Base-by-base conservation (phyloP, 1,140 invertebrate species). In the Lasioglossum albipes region DNA sequence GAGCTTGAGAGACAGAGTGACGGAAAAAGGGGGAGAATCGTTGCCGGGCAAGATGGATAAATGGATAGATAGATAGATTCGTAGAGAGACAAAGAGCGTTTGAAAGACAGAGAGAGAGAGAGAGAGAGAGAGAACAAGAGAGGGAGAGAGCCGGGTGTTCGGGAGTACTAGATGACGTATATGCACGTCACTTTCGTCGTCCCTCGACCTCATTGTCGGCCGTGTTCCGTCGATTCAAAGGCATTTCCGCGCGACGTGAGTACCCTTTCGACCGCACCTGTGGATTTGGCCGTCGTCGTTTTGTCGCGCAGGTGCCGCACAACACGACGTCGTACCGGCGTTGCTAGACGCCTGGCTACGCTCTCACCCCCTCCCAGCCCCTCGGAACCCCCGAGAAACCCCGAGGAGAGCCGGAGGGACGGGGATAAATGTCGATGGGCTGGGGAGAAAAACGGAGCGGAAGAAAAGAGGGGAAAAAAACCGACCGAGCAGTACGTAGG, bases 261-360 rank as follows among this genome's bases (percentile, higher is more conserved):
- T 79, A 85, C 79, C 83, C 84, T 82, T 84, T 77, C 66, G 83
- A 81, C 79, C 79, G 83, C 84, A 85, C 84, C 84, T 85, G 84
- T 85, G 84, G 84, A 85, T 84, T 84, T 85, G 78, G 49, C 64
- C 75, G 65, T 77, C 80, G 74, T 75, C 75, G 75, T 45, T 61
- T 41, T 36, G 52, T 81, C 73, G 49, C 65, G 79, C 64, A 68
- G 54, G 42, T 52, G 52, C 27, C 22, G 16, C 49, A 64, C 68
- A 54, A 65, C 59, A 45, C 61, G 27, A 20, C 20, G 18, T 45
- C 45, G 70, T 49, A 73, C 42, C 49, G 22, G 31, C 1, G 59
- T 13, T 41, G 59, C 9, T 36, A 41, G 22, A 10, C 62, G 62
- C 31, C 52, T 18, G 52, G 69, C 9, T 57, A 57, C 45, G 6